Conservation (phyloP, 2,888 invertebrate species). For the Lissocephala sabroskyi region DNA sequence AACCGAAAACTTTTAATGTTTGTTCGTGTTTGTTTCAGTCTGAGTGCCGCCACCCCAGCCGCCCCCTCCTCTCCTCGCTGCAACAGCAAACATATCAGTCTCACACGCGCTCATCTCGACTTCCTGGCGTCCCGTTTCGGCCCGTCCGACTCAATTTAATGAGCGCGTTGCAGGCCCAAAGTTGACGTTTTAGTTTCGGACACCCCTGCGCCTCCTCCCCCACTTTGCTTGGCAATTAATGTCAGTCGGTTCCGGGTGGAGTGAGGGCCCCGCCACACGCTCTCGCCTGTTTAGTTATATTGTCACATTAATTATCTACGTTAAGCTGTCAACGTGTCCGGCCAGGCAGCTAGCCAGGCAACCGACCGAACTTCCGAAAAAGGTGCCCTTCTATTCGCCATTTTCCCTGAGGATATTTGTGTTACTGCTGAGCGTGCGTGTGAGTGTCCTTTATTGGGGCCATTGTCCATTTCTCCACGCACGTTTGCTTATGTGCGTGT, state of each 20-base stretch:
- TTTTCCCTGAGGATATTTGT: no score
- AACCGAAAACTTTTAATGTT: slow-evolving; percentile 60
- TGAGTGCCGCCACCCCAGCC: slow-evolving; percentile 21
- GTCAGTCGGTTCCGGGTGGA: no score
- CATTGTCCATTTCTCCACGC: slow-evolving; percentile 6
- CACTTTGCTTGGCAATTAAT: no score
- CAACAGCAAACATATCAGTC: slow-evolving; percentile 27
- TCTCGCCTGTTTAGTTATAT: slow-evolving; percentile 39
- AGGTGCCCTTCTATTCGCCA: no score
- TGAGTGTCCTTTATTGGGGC: slow-evolving; percentile 12
- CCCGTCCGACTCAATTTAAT: no score
- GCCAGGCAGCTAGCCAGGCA: no score
- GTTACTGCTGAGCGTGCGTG: no score
- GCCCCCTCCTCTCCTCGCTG: slow-evolving; percentile 16
- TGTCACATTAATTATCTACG: slow-evolving; percentile 61
- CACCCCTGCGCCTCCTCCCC: no score
- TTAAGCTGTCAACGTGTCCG: slow-evolving; percentile 52
- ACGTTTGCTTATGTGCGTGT: slow-evolving; percentile 13
- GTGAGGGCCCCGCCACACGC: slow-evolving; percentile 6
- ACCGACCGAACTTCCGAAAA: no score
- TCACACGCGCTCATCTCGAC: slow-evolving; percentile 11
- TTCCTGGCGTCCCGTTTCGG: slow-evolving; percentile 5
- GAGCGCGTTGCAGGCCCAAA: no score
- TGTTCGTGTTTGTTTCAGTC: slow-evolving; percentile 27
- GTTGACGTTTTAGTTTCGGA: no score